Conservation (phyloP, 2,888 invertebrate genomes). For the Trachelus troglodyta region DNA sequence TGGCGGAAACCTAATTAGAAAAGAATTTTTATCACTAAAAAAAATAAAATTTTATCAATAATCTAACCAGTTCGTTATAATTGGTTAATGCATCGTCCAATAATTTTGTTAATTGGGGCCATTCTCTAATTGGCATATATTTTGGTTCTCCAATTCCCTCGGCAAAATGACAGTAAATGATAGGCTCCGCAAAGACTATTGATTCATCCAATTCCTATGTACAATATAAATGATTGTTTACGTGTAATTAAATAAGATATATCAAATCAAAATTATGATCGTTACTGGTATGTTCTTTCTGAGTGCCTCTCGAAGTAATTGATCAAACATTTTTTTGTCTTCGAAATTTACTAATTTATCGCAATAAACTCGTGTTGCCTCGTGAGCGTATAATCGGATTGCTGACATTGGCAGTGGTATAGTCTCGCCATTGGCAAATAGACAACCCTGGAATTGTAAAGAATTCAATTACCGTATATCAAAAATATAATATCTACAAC, state of each 20-base stretch:
- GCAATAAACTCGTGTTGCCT: conserved; percentile 89
- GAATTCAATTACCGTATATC: neutral
- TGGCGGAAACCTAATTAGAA: conserved; percentile 74
- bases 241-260: neutral
- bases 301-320: conserved; percentile 78
- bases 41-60: neutral
- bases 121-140: conserved; percentile 83
- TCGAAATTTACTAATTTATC: conserved; percentile 80
- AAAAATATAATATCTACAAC: neutral
- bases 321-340: conserved; percentile 80
- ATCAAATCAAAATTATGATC: neutral
- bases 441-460: conserved; percentile 76
- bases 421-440: conserved; percentile 84
- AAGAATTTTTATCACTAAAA: neutral
- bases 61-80: conserved; percentile 85
- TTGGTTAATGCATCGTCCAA: conserved; percentile 83
- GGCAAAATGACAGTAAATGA: conserved; percentile 94
- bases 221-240: neutral
- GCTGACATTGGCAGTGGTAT: conserved; percentile 78
- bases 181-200: conserved; percentile 77
- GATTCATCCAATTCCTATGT: conserved; percentile 78
- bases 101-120: conserved; percentile 77
- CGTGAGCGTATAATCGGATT: conserved; percentile 89
- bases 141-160: conserved; percentile 92
- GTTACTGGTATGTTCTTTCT: conserved; percentile 82